phyloP scores from a whole-genome alignment of 2,888 invertebrate species.

The Clunio marinus region DNA sequence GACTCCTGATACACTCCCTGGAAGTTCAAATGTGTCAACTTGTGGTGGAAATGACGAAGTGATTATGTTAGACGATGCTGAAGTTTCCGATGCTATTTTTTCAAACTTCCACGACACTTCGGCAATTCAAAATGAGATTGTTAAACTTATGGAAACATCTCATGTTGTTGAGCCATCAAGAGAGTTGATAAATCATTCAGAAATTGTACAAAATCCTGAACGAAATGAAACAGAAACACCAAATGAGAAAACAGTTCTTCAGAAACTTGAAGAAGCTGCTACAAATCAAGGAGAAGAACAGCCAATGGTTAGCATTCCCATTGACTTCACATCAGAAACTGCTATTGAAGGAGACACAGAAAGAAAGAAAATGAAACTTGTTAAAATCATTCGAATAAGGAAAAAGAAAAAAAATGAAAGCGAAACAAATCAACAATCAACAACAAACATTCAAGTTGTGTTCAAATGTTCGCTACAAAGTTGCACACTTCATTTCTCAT shows the following conservation, averaged over 20 bases:
- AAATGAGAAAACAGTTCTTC: not conserved
- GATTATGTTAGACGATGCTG: slow-evolving; percentile 15
- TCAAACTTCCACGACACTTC: not conserved
- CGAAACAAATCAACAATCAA: not conserved
- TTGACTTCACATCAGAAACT: slow-evolving; percentile 1
- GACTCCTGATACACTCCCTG: slow-evolving; percentile 29
- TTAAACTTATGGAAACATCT: not conserved
- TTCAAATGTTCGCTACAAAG: slow-evolving; percentile 24
- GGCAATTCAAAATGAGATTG: not conserved
- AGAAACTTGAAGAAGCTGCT: not conserved
- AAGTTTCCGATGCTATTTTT: not conserved
- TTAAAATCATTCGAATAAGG: slow-evolving; percentile 31
- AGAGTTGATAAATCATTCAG: not conserved
- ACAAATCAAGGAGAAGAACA: not conserved
- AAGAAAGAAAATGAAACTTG: slow-evolving; percentile 27
- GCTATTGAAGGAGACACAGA: not conserved
- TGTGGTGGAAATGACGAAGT: slow-evolving; percentile 31
- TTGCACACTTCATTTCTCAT: slow-evolving; percentile 11
- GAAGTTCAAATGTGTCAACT: slow-evolving; percentile 26
- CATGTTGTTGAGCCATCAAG: not conserved
- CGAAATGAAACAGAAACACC: not conserved
- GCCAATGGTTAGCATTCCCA: slow-evolving; percentile 29
- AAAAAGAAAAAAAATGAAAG: not conserved
- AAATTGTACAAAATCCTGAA: not conserved
- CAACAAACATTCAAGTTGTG: slow-evolving; percentile 8